Evolutionary conservation across 2,888 invertebrate genomes (phyloP).

Genomic region (Tenthredo notha): DNA sequence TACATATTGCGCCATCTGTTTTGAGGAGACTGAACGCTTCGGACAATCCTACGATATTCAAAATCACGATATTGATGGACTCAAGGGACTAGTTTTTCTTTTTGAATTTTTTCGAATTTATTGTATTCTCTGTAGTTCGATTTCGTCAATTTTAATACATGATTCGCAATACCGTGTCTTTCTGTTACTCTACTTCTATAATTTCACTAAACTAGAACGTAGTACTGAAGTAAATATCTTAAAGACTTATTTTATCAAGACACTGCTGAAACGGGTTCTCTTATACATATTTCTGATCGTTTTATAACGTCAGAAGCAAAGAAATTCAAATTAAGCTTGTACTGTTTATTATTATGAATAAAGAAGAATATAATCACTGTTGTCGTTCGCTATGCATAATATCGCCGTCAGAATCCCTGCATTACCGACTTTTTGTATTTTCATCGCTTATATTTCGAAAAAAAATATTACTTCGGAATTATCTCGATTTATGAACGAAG

Average conservation of each 20-base stretch:
- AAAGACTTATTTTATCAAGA: not conserved
- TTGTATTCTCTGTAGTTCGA: no score
- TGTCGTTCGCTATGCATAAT: not conserved
- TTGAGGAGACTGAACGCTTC: not conserved
- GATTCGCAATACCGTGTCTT: not conserved
- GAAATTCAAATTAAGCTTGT: not conserved
- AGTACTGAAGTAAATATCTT: not conserved
- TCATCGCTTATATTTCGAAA: not conserved
- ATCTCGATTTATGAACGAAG: no score
- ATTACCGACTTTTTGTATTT: not conserved
- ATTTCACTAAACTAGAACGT: not conserved
- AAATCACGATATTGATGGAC: not conserved
- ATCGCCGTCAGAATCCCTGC: not conserved
- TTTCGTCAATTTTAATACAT: not conserved
- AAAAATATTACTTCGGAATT: not conserved
- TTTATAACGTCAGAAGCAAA: not conserved
- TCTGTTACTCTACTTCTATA: not conserved
- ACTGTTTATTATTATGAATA: not conserved
- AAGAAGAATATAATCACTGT: no score
- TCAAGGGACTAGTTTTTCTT: not conserved
- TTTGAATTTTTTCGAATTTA: not conserved
- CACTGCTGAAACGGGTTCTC: not conserved
- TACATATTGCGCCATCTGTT: constrained; percentile 6
- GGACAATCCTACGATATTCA: not conserved
- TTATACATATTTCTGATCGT: not conserved